Evolutionary conservation across 2,113 vertebrate genomes (phyloP), one percentile per base, ranked within the genome.

Genomic region (Chrysemys picta): DNA sequence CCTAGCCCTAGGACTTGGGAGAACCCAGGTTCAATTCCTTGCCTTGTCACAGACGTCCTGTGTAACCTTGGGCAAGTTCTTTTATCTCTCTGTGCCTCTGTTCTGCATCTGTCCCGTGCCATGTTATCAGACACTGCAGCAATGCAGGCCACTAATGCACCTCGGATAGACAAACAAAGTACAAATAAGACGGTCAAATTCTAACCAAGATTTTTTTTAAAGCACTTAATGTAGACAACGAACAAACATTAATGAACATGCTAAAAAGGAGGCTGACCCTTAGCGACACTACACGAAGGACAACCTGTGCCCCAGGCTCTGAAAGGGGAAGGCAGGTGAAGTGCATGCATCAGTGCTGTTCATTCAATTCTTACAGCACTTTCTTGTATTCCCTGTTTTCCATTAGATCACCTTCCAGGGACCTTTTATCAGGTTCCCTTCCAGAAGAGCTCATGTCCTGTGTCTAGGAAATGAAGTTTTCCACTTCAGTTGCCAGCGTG

Each of bases 261-360:
- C n/a, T 72, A 72, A 72, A 65, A 72, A 22, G n/a, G 65, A 50
- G 14, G 10, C 1, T 1, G 27, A n/a, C 16, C 38, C 1, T 0
- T 56, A 8, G 24, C 53, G 6, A 27, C 4, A 25, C 24, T 29
- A 10, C 5, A 12, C 4, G 14, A 2, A 5, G 1, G 16, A 75
- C 12, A 59, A 25, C 2, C 6, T 25, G 2, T 25, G 42, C 6
- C n/a, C 38, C 0, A 2, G 16, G 2, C 21, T 78, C 27, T 49
- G 27, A 5, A n/a, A 47, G 5, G 8, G 57, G 72, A 19, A 0
- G 0, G 0, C 1, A 72, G 35, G 47, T 2, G 21, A 75, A 27
- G 38, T 49, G 42, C 78, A 56, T 50, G 8, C 35, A 10, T 59
- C 56, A 31, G 42, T 45, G 49, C 79, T 35, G 52, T 22, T 59